phyloP scores from a whole-genome alignment of 1,140 invertebrate genomes.

The Triops longicaudatus region DNA sequence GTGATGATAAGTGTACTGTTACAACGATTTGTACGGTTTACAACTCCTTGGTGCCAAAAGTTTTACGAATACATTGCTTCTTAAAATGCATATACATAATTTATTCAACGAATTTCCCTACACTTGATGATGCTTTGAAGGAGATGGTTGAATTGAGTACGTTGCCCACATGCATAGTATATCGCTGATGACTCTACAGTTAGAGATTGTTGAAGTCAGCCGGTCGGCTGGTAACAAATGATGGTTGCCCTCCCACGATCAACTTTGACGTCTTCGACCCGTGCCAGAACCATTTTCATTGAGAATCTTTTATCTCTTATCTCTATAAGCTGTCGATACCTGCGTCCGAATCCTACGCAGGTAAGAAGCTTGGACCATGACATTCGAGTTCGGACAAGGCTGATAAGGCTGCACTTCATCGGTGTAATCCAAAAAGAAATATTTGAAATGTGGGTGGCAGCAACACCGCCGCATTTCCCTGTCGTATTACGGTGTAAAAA shows the following conservation, averaged over 20 bases:
- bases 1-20: too few species aligned
- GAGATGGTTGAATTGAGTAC: background rate
- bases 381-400: background rate
- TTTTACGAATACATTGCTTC: too few species aligned
- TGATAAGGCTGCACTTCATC: background rate
- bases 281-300: background rate
- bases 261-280: background rate
- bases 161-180: background rate
- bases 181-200: background rate
- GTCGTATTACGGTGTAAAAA: background rate
- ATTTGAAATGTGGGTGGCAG: background rate
- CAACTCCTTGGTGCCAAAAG: too few species aligned
- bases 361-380: background rate
- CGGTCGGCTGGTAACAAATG: background rate
- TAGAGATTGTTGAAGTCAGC: background rate
- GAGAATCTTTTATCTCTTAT: background rate
- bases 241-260: background rate
- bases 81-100: too few species aligned
- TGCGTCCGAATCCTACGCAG: background rate
- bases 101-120: too few species aligned
- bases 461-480: background rate
- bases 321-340: conserved; percentile 5
- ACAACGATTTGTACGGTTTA: too few species aligned
- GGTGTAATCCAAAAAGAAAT: background rate
- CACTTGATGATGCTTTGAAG: too few species aligned